Conservation (phyloP, 2,797 vertebrate species). For the Gymnocypris eckloni region DNA sequence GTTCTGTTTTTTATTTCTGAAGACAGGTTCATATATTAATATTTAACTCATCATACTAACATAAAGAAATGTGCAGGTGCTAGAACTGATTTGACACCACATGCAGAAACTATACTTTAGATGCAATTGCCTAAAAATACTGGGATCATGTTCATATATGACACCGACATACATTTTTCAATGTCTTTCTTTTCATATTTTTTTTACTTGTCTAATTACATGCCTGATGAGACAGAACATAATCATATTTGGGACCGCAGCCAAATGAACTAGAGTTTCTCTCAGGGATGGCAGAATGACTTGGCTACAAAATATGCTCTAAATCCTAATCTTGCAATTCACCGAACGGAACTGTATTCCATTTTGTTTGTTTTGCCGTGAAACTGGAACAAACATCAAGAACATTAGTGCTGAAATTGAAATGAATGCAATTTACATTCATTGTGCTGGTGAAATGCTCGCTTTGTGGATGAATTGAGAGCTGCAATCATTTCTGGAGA, state of each 20-base stretch:
- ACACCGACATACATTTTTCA: not conserved
- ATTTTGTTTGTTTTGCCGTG: constrained; percentile 58
- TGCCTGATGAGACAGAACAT: constrained; percentile 47
- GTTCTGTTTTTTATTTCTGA: not conserved
- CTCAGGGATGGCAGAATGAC: constrained; percentile 37
- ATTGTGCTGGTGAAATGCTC: constrained; percentile 48
- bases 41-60: not conserved
- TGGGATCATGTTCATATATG: constrained; percentile 10
- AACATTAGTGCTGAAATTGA: constrained; percentile 59
- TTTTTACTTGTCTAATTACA: constrained; percentile 50
- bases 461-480: constrained; percentile 58
- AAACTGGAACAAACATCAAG: constrained; percentile 60
- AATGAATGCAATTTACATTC: constrained; percentile 65
- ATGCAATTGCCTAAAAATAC: not conserved
- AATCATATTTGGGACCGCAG: constrained; percentile 31
- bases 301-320: constrained; percentile 43
- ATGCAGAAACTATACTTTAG: not conserved
- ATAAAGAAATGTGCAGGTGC: not conserved
- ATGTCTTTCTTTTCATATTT: constrained; percentile 6
- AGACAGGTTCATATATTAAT: not conserved
- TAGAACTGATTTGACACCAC: not conserved
- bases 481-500: constrained; percentile 53
- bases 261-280: constrained; percentile 43
- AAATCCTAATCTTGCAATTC: constrained; percentile 45
- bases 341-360: constrained; percentile 36